Evolutionary conservation across 2,888 invertebrate species (phyloP), one percentile per base, ranked within the genome.

Genomic region (Eremobia ochroleuca): DNA sequence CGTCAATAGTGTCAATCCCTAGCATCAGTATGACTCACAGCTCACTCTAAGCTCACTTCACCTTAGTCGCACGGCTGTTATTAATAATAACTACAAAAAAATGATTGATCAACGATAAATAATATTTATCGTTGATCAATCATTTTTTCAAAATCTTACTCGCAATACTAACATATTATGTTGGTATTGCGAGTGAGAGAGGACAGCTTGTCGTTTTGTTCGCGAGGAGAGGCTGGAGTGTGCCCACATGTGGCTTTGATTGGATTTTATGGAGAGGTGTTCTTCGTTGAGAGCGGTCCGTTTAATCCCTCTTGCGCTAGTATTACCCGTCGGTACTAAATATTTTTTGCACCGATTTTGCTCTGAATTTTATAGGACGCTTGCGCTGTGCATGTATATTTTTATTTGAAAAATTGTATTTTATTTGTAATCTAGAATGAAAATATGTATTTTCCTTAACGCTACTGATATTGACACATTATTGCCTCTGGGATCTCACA

Each of bases 211-310:
- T 76, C 40, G 81, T 73, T 77, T 75, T 76, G 65, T 72, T 74
- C 66, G 59, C 34, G 76, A 73, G 46, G 46, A 69, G 64, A 58
- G 74, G 21, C 55, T 49, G 46, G n/a, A 73, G 59, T 40, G 61
- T 34, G 67, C 37, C 37, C 25, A 49, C 49, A 61, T 55, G 65
- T 55, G 28, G 76, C 49, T 74, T 75, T 77, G 61, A 84, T 75
- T 84, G 73, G 64, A 68, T 77, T 84, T 68, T 34, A 70, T 73
- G 49, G 37, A 68, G 75, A 73, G 79, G 59, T 73, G 66, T 21
- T 64, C 31, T 49, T 40, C 49, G 49, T 55, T 64, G 65, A 80
- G 69, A 75, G 69, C 43, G 34, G 52, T 28, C 13, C 31, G 65
- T 65, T 81, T 61, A 46, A 75, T 64, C 55, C 49, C 62, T 66